Evolutionary conservation across 2,113 vertebrate genomes (phyloP), one percentile per base, ranked within the genome.

Genomic region (Collichthys lucidus): DNA sequence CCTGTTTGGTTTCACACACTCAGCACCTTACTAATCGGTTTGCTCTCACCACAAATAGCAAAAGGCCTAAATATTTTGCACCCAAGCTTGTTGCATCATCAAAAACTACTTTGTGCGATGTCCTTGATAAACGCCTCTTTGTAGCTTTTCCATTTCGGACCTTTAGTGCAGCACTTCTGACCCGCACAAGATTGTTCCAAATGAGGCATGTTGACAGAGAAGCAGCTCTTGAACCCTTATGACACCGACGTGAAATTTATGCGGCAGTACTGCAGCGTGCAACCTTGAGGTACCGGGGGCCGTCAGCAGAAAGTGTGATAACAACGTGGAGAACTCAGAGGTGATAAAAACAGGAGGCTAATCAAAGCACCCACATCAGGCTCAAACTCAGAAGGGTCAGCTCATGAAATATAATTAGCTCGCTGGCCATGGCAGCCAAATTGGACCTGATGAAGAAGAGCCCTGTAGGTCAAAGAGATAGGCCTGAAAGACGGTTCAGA

Each of bases 351-450:
- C 90, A 89, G 89, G 77, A 90, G 88, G 79, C 92, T 93, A 93
- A 94, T 95, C 94, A 94, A 94, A 95, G 90, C 87, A 20, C 50
- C 70, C 76, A 22, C 88, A 87, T 92, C 89, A 83, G 89, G 80
- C 90, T 89, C 76, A 85, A 89, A 92, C 85, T 88, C 86, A 84
- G 79, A 91, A 72, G 92, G 91, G 91, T 94, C 92, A 92, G 87
- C 90, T 89, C 91, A 83, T 81, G 84, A 92, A 93, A 92, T 90
- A 90, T 94, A 95, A 95, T 95, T 94, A 95, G 89, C 89, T 71
- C 77, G 87, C 89, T 81, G 75, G 88, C 89, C 81, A 69, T 83
- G 86, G 82, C 85, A 79, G 84, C 92, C 88, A 94, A 94, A 93
- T 94, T 93, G 90, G 80, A 80, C 86, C 75, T 92, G 86, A 94